A percentile compares a stretch with the other conserved stretches of the same genome.
phyloP scores from a whole-genome alignment of 2,113 vertebrate species.

The Oceanodroma tethys region DNA sequence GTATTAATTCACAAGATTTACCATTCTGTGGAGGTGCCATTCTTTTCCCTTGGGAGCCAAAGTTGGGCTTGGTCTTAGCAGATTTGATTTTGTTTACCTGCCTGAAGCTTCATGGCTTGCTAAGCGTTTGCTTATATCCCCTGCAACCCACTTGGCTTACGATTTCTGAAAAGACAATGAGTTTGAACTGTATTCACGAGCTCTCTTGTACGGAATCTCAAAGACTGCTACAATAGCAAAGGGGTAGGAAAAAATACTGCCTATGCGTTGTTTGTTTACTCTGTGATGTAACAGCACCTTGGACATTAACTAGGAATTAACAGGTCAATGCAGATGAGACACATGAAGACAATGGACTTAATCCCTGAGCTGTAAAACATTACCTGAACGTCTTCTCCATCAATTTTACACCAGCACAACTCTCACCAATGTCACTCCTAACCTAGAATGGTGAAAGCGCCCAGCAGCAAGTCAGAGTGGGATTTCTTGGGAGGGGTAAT shows the following conservation, averaged over 20 bases:
- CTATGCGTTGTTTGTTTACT: not conserved
- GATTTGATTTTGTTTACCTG: conserved; percentile 52
- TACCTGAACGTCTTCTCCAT: not conserved
- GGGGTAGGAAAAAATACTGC: not conserved
- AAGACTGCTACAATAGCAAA: not conserved
- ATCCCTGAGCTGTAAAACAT: not conserved
- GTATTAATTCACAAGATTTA: not conserved
- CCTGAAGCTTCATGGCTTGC: conserved; percentile 9
- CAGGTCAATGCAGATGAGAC: not conserved
- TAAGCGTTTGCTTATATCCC: not conserved
- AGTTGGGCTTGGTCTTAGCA: conserved; percentile 8
- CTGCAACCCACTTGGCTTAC: not conserved
- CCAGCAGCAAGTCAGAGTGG: not conserved
- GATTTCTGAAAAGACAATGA: not conserved
- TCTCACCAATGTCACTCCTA: not conserved
- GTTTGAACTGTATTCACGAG: not conserved
- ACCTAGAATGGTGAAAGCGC: not conserved
- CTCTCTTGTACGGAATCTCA: not conserved
- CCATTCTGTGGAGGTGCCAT: not conserved
- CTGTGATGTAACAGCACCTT: not conserved
- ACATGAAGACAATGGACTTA: not conserved
- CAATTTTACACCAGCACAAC: not conserved
- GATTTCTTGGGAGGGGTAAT: not conserved
- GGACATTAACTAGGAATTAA: not conserved
- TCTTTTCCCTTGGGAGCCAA: not conserved